Percentiles rank a stretch among this genome's conserved stretches.
phyloP scores from a whole-genome alignment of 1,140 invertebrate genomes.

The Cydia pomonella region DNA sequence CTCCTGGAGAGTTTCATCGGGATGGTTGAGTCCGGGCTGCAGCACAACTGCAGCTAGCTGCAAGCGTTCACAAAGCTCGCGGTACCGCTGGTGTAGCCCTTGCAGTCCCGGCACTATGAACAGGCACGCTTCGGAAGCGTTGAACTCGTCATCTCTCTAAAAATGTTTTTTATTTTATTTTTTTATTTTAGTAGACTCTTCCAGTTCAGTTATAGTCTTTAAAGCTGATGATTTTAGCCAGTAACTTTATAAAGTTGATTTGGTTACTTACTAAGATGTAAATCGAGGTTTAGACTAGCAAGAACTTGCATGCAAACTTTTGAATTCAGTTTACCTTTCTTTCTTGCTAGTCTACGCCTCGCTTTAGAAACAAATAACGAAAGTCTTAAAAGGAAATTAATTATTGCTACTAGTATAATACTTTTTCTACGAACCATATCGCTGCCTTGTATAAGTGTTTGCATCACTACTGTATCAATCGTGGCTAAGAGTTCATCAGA shows the following conservation, averaged over 20 bases:
- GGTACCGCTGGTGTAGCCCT: neutral
- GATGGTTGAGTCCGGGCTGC: slow-evolving; percentile 6
- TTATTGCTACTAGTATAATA: too few species aligned
- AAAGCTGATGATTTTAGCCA: too few species aligned
- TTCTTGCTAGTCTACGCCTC: too few species aligned
- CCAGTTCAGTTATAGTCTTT: too few species aligned
- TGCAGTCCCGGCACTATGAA: slow-evolving; percentile 35
- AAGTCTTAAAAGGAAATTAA: neutral
- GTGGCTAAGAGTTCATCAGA: slow-evolving; percentile 22
- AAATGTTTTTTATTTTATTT: neutral
- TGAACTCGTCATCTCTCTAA: slow-evolving; percentile 20
- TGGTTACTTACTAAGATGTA: too few species aligned
- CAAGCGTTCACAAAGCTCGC: slow-evolving; percentile 13
- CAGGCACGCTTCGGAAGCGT: neutral
- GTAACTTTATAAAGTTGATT: too few species aligned
- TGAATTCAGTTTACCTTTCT: too few species aligned
- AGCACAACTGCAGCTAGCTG: neutral
- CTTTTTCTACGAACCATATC: neutral
- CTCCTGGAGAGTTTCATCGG: slow-evolving; percentile 6
- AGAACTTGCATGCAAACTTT: too few species aligned
- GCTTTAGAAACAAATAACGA: too few species aligned
- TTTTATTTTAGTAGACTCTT: neutral
- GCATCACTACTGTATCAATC: neutral
- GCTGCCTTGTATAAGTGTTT: neutral
- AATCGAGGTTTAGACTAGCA: too few species aligned